These are phyloP conservation scores for Neocrepidodera transversa DNA, from an alignment of 2,888 invertebrate genomes.

Conservation along the genomic window DNA sequence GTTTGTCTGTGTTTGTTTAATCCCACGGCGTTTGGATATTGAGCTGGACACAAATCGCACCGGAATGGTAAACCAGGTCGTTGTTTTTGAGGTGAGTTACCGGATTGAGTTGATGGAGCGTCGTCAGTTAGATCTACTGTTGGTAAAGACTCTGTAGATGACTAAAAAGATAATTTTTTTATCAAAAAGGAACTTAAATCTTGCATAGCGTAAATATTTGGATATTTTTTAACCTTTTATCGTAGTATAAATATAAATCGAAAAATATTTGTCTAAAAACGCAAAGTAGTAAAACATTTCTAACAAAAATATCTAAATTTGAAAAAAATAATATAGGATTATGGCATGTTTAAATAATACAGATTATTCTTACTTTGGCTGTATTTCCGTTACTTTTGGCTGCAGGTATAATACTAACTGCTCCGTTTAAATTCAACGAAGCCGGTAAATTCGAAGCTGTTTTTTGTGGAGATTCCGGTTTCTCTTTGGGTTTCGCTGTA, in stretches of 20 bases:
- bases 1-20: constrained; percentile 71
- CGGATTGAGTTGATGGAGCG: constrained; percentile 50
- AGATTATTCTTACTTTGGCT: constrained; percentile 37
- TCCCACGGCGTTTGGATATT: constrained; percentile 70
- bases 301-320: no score
- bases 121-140: constrained; percentile 65
- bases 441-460: constrained; percentile 62
- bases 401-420: constrained; percentile 69
- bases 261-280: no score
- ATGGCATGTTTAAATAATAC: constrained; percentile 15
- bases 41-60: constrained; percentile 76
- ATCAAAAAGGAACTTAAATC: no score
- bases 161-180: constrained; percentile 7
- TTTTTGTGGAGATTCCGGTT: constrained; percentile 48
- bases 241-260: no score
- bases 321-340: no score
- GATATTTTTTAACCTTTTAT: no score
- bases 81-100: constrained; percentile 57
- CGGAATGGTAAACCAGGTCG: constrained; percentile 60
- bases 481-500: constrained; percentile 62
- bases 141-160: constrained; percentile 46
- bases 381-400: constrained; percentile 43
- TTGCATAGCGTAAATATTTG: no score
- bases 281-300: no score
- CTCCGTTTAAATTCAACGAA: constrained; percentile 67